Evolutionary conservation across 1,140 invertebrate genomes (phyloP), one percentile per base, ranked within the genome.

Genomic region (Calephelis nemesis): DNA sequence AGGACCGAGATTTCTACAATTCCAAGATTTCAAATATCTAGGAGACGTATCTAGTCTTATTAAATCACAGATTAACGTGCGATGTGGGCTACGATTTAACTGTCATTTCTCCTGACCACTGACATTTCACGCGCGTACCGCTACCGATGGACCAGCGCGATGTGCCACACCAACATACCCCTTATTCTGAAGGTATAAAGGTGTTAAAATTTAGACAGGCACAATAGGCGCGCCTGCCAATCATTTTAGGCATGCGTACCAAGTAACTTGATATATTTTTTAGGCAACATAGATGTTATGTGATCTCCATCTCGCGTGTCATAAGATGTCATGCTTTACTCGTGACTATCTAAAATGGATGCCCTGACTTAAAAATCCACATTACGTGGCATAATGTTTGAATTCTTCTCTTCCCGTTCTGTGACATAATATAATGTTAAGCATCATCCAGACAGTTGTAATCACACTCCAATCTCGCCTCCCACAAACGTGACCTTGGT

Each of bases 81-180:
- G 52, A 52, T 65, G 49, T 58, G 13, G 49, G 64, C 63, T 54
- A 39, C 19, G 58, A 65, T 68, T 68, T 54, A 65, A 63, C 74
- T 78, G 79, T 79, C 79, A 76, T 71, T 74, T 76, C 70, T 72
- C 67, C 68, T 77, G 73, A 74, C 75, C 78, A 79, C 84, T 75
- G 83, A 87, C 84, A 81, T 76, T 84, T 85, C 79, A 76, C 80
- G 80, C 78, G 81, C 80, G 75, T 72, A 63, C 69, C 63, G 73
- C 76, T 79, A 79, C 77, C 68, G 77, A 74, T 72, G 74, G 50
- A 76, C 69, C 71, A 62, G 4, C 7, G n/a, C 48, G 13, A 60
- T 62, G 63, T 11, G 15, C 40, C 50, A 49, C n/a, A 49, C 42
- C 58, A 60, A 9, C 6, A 65, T 62, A 60, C 12, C 15, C 63